phyloP scores from a whole-genome alignment of 2,113 vertebrate species.

The Bos taurus region DNA sequence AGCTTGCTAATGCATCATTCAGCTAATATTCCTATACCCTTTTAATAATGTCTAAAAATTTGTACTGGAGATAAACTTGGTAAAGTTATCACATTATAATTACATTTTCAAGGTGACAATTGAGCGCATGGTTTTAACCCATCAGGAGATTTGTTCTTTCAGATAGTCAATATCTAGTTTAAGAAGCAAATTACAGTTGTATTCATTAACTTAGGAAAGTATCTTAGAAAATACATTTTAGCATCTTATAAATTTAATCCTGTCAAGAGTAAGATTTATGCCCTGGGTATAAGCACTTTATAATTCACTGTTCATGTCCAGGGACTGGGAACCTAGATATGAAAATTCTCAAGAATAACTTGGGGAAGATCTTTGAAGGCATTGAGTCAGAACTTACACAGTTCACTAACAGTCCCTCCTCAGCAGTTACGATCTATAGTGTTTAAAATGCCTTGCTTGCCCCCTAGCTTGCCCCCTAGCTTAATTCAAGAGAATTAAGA shows the following conservation, averaged over 20 bases:
- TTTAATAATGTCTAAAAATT: background rate
- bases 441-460: background rate
- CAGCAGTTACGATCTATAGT: background rate
- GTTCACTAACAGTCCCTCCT: background rate
- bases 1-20: background rate
- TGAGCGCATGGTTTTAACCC: background rate
- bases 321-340: background rate
- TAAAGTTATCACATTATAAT: constrained; percentile 5
- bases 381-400: background rate
- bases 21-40: background rate
- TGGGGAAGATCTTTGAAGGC: background rate
- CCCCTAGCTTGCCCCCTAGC: background rate
- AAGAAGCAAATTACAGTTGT: background rate
- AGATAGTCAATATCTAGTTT: background rate
- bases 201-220: background rate
- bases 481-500: background rate
- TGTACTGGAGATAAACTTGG: background rate
- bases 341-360: background rate
- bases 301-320: background rate
- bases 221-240: background rate
- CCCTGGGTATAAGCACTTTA: background rate
- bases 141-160: background rate
- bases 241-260: background rate
- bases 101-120: constrained; percentile 1
- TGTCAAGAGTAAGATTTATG: background rate